Percentiles rank a stretch among this genome's conserved stretches.
phyloP scores from a whole-genome alignment of 2,113 vertebrate species.

The Sarotherodon lohbergeri region DNA sequence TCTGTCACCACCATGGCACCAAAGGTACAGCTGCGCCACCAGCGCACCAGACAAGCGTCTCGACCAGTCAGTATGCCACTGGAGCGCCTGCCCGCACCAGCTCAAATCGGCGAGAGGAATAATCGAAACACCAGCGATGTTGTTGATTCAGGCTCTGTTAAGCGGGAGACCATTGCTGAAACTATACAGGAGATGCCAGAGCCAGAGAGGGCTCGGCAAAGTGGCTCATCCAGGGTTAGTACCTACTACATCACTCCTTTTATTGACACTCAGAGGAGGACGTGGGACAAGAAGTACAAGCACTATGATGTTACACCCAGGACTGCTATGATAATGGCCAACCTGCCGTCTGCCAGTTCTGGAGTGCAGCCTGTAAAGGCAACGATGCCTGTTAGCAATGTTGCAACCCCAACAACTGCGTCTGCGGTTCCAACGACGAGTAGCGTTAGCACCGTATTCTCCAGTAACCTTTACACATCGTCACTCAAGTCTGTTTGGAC shows the following conservation, averaged over 20 bases:
- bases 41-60: slow-evolving; percentile 63
- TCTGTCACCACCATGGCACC: slow-evolving; percentile 23
- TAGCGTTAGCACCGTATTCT: slow-evolving; percentile 53
- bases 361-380: slow-evolving; percentile 27
- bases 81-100: slow-evolving; percentile 73
- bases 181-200: slow-evolving; percentile 79
- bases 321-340: slow-evolving; percentile 81
- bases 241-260: slow-evolving; percentile 79
- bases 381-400: slow-evolving; percentile 7
- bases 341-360: slow-evolving; percentile 67
- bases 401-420: not conserved
- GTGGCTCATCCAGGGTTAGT: slow-evolving; percentile 57
- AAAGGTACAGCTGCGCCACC: slow-evolving; percentile 74
- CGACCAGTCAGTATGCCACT: slow-evolving; percentile 89
- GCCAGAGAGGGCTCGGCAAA: slow-evolving; percentile 57
- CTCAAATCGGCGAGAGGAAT: slow-evolving; percentile 77
- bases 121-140: slow-evolving; percentile 50
- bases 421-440: not conserved
- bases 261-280: slow-evolving; percentile 79
- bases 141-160: not conserved
- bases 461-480: slow-evolving; percentile 60
- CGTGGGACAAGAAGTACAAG: slow-evolving; percentile 84
- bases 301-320: slow-evolving; percentile 82
- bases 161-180: slow-evolving; percentile 61
- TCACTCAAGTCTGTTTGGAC: slow-evolving; percentile 58